Conservation (phyloP, 1,140 invertebrate genomes). For the Drosophila tsacasi region DNA sequence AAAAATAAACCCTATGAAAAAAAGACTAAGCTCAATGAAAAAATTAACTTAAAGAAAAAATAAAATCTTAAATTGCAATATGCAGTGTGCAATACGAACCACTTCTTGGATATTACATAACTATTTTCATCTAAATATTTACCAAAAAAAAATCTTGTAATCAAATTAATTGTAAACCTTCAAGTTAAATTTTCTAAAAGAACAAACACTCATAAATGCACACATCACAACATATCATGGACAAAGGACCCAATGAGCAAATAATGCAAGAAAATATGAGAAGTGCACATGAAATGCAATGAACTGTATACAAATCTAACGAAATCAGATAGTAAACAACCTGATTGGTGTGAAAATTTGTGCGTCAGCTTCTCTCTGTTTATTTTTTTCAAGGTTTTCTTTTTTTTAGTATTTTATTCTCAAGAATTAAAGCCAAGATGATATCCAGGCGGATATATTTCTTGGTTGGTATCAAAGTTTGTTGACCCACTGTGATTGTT, state of each 20-base stretch:
- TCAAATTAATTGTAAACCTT: not conserved
- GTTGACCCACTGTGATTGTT: conserved; percentile 12
- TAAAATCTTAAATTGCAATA: too few species aligned
- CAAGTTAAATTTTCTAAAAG: not conserved
- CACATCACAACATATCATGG: not conserved
- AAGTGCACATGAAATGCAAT: conserved; percentile 1
- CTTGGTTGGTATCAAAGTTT: not conserved
- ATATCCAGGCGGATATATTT: conserved; percentile 6
- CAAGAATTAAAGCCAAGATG: too few species aligned
- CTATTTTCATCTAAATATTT: too few species aligned
- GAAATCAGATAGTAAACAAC: conserved; percentile 2
- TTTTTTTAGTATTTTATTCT: too few species aligned
- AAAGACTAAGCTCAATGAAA: not conserved
- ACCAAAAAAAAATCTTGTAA: not conserved
- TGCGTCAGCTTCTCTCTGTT: not conserved
- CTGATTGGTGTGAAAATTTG: not conserved
- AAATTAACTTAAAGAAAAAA: too few species aligned
- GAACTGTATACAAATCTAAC: conserved; percentile 2
- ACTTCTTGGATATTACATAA: too few species aligned
- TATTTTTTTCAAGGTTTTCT: not conserved
- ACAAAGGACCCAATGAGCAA: not conserved
- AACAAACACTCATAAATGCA: not conserved
- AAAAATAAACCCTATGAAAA: not conserved
- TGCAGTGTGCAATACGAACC: too few species aligned
- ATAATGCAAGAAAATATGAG: not conserved